Base-by-base conservation (phyloP, 2,888 invertebrate species). In the Netelia fuscicornis region DNA sequence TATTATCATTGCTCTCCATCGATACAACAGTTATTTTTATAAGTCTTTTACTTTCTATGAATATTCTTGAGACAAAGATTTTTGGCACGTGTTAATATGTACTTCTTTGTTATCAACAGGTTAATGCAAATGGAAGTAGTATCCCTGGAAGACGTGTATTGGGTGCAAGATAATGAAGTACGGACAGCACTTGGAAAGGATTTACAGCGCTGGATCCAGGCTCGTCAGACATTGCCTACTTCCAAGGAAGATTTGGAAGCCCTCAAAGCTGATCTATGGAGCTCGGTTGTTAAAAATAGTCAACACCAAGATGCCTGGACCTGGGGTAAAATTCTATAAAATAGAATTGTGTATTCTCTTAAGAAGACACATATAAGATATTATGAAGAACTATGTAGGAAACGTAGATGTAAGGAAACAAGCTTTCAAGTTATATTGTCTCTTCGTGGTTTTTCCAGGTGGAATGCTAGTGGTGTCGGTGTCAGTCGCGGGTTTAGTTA, bases 391-490 rank as follows among this genome's bases (percentile, higher is more conserved):
- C 25, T 2, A 25, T 25, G 17, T 17, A 17, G 17, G 17, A 17
- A 17, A 17, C 17, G 17, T 17, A 17, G 17, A 17, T 17, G 17
- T 25, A 25, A 25, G 25, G 2, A 25, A 25, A 25, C 25, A 25
- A 25, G 25, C 25, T 25, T 60, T 1, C 13, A 9, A 44, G 2
- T 56, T 56, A 25, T 58, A 13, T 13, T 58, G 60, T 13, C 17
- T 60, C 62, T 77, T 6, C 6, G 3, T 5, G 30, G 13, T 48
- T 58, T 58, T 89, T 92, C 23, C 87, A 97, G 97, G 97, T 89
- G 98, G 98, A 74, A 98, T 98, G 98, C 94, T 98, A 94, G 97
- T 98, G 89, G 98, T 98, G 86, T 98, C 98, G 25, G 97, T 98
- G 89, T 97, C 97, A 71, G 97, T 98, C 89, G 98, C 98, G 89